A percentile compares a stretch with the other conserved stretches of the same genome.
Evolutionary conservation across 2,113 vertebrate species (phyloP).

Genomic region (Lepus americanus): DNA sequence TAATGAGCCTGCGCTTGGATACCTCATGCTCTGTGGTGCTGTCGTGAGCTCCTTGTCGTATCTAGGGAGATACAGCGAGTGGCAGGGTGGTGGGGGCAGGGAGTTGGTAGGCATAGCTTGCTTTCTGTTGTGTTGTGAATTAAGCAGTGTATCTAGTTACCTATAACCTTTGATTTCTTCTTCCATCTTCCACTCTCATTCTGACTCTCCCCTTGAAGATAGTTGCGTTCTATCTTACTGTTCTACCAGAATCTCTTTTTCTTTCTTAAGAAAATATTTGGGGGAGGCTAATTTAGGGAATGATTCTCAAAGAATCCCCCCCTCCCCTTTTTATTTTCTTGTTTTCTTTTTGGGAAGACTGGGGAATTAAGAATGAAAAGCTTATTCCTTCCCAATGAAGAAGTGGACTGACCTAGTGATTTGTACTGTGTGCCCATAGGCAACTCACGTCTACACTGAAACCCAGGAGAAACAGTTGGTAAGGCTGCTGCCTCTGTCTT

Average conservation of each 20-base stretch:
- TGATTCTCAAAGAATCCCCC: neutral
- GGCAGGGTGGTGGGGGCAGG: too few relatives aligned
- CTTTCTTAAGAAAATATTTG: neutral
- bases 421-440: neutral
- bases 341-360: neutral
- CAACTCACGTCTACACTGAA: neutral
- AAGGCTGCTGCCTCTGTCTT: neutral
- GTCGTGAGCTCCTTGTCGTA: neutral
- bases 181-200: neutral
- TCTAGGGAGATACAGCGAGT: neutral
- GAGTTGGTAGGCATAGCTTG: neutral
- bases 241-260: neutral
- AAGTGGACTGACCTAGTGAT: neutral
- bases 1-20: neutral
- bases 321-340: neutral
- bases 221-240: neutral
- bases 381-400: constrained; percentile 47
- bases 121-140: neutral
- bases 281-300: neutral
- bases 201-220: neutral
- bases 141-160: neutral
- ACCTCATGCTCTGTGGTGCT: neutral
- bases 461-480: neutral
- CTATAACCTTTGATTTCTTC: neutral
- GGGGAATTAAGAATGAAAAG: constrained; percentile 24